These are phyloP conservation scores for Neodiprion lecontei DNA, from an alignment of 1,140 invertebrate species.

Conservation along the genomic window DNA sequence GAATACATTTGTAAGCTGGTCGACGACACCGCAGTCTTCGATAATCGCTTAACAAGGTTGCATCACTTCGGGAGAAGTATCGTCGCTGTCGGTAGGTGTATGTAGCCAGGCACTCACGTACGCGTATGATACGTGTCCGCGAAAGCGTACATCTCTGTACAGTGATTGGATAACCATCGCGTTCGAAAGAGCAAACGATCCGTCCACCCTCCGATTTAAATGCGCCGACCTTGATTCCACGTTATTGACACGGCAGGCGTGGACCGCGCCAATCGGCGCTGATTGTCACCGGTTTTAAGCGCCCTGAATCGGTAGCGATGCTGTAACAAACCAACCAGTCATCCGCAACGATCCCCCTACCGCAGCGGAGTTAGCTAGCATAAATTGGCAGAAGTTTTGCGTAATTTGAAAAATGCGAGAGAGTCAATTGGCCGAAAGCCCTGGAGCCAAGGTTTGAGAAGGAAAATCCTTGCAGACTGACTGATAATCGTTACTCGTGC, in stretches of 20 bases:
- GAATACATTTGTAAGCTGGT: background rate
- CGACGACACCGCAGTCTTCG: background rate
- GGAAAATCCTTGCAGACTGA: no score
- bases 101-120: background rate
- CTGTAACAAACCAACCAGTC: background rate
- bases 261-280: background rate
- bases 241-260: background rate
- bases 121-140: background rate
- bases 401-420: background rate
- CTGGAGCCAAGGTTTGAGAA: background rate
- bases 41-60: constrained; percentile 5
- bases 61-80: background rate
- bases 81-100: background rate
- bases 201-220: background rate
- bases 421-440: background rate
- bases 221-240: background rate
- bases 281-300: background rate
- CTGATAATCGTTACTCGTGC: no score
- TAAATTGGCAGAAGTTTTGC: no score
- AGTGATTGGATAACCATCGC: background rate
- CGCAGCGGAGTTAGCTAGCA: background rate
- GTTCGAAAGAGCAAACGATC: background rate
- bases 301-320: background rate
- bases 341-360: background rate
- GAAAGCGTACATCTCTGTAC: background rate